Base-by-base conservation (phyloP, 2,113 vertebrate species). In the Macroglossus sobrinus region DNA sequence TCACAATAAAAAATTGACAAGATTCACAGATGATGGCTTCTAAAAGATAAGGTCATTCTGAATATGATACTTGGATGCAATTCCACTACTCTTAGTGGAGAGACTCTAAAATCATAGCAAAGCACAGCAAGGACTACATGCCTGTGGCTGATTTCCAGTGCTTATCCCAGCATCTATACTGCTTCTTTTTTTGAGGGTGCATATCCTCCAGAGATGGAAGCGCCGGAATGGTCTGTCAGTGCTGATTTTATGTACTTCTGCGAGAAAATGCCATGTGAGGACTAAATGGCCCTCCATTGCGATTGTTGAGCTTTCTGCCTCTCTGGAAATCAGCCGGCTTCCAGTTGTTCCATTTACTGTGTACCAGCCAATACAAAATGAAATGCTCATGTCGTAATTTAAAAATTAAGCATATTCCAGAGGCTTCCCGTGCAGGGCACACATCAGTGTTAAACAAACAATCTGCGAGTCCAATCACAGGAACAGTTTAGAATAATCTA, bases 291-390 rank as follows among this genome's bases (percentile, higher is more conserved):
- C 21, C 61, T 84, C 35, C 0, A 5, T 50, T 57, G 64, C 1
- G 3, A 63, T 33, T 86, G 89, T 86, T 38, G 1, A 82, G 66
- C 26, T 71, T 82, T 53, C 79, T 91, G 47, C 74, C 84, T 89
- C 63, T 69, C 88, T 92, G 79, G 71, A 92, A 85, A 89, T 86
- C 79, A 94, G 53, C 61, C 82, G 84, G 59, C 45, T 94, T 85
- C 79, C 4, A 0, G 28, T 86, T 53, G 68, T 53, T 92, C 53
- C 78, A 66, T 76, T 95, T 84, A 55, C 82, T 89, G 68, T 86
- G 80, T n/a, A 43, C 43, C 50, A 57, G 88, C 61, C 68, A 72
- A 72, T 43, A 47, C 59, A 76, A 91, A 84, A 95, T 61, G 59
- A 89, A 96, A 61, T 53, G 84, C 53, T 95, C 53, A 13, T 71